These are phyloP conservation scores for Tipula unca DNA, from an alignment of 2,888 invertebrate genomes.

Conservation along the genomic window DNA sequence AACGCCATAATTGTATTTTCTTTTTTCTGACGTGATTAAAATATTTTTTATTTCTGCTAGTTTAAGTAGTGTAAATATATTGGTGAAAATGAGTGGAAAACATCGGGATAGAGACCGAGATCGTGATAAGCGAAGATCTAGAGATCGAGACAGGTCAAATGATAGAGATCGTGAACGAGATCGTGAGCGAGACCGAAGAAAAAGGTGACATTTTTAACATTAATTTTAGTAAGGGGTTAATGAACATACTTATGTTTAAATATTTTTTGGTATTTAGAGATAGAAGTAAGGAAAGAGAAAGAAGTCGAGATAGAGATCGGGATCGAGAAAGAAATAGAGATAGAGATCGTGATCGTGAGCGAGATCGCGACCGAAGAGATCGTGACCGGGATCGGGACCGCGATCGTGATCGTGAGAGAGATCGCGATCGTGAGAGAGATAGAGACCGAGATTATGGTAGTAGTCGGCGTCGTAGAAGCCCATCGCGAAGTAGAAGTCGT, in stretches of 20 bases:
- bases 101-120: slow-evolving; percentile 33
- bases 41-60: background rate
- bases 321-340: slow-evolving; percentile 30
- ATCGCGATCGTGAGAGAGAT: slow-evolving; percentile 31
- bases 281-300: slow-evolving; percentile 18
- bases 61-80: background rate
- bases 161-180: slow-evolving; percentile 33
- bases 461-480: slow-evolving; percentile 27
- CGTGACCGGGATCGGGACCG: slow-evolving; percentile 24
- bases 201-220: slow-evolving; percentile 1
- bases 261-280: background rate
- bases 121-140: slow-evolving; percentile 33
- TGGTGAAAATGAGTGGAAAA: slow-evolving; percentile 30
- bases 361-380: slow-evolving; percentile 34
- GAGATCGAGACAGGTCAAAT: slow-evolving; percentile 32
- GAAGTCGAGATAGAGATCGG: slow-evolving; percentile 24
- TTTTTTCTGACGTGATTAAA: background rate
- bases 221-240: background rate
- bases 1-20: background rate
- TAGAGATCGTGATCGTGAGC: slow-evolving; percentile 33
- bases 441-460: slow-evolving; percentile 27
- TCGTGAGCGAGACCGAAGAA: slow-evolving; percentile 23
- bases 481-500: slow-evolving; percentile 19
- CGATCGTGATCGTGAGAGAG: slow-evolving; percentile 29
- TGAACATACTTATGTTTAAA: background rate